Base-by-base conservation (phyloP, 2,113 vertebrate genomes). In the Brachypodius melanocephalos region DNA sequence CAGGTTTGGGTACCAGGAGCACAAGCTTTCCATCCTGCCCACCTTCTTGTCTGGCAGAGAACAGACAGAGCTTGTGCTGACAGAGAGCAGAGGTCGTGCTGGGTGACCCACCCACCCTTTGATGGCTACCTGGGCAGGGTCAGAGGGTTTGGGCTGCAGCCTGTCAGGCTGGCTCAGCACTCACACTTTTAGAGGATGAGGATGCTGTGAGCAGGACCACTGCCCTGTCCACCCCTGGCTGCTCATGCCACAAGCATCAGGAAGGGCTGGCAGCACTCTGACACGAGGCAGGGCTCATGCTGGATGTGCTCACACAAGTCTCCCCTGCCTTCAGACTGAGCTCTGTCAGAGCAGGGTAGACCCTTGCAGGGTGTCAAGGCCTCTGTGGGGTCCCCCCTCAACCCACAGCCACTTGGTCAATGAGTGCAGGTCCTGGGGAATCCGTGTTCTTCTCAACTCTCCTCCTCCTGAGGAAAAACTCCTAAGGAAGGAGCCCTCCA, bases 141-240 rank as follows among this genome's bases (percentile, higher is more conserved):
- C 73, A 40, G 15, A 40, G 31, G 7, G 2, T 21, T 49, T 5
- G 5, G 13, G 65, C 48, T 75, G 78, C 77, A 75, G 62, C 36
- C 4, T 3, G 14, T 6, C 46, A 42, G 76, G 48, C 45, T 68
- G 68, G 78, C 55, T 74, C 19, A 8, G 48, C 34, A 51, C 24
- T 52, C 71, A 14, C 66, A 6, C 14, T 78, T 57, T 17, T 9
- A 55, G 43, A 71, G 42, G 51, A 48, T 32, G 61, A 91, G 62
- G 71, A 45, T 72, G 67, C 66, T 75, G 42, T n/a, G 40, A 92
- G 76, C 31, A 82, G 38, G 29, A 36, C 52, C 72, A 43, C 9
- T 1, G 0, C 26, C 31, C 57, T 71, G 57, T 29, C 25, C 6
- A 2, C 7, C 5, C 31, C 58, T 1, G 0, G 20, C 52, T 87